Conservation (phyloP, 2,888 invertebrate genomes). For the Melipona bicolor region DNA sequence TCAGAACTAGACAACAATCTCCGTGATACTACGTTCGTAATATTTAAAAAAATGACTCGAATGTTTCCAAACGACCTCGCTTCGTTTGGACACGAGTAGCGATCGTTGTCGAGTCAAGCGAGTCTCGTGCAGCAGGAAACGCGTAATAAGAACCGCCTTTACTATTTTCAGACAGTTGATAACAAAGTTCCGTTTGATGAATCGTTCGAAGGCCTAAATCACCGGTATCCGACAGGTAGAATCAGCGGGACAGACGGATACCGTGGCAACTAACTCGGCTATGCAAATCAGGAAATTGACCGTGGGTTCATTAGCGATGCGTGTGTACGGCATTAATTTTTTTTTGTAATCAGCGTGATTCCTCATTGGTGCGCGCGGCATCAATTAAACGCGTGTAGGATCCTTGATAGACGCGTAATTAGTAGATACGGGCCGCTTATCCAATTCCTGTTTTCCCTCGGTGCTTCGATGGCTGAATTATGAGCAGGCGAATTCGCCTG, state of each 20-base stretch:
- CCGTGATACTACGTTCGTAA: too few relatives aligned
- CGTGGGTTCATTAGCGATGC: conserved; percentile 60
- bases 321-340: conserved; percentile 40
- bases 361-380: conserved; percentile 53
- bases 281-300: conserved; percentile 51
- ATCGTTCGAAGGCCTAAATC: conserved; percentile 35
- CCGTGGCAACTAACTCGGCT: conserved; percentile 7
- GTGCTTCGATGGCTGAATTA: conserved; percentile 43
- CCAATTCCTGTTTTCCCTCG: conserved; percentile 50
- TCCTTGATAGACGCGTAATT: conserved; percentile 68
- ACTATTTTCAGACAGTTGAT: conserved; percentile 45
- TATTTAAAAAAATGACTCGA: too few relatives aligned
- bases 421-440: conserved; percentile 61
- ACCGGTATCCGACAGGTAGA: conserved; percentile 31
- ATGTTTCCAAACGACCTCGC: background rate
- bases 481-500: background rate
- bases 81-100: background rate
- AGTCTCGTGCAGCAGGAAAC: conserved; percentile 35
- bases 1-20: too few relatives aligned
- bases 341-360: conserved; percentile 44
- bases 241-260: conserved; percentile 23
- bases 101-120: conserved; percentile 11
- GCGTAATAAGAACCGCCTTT: conserved; percentile 31
- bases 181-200: conserved; percentile 40
- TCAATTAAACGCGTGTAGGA: conserved; percentile 60